Conservation (phyloP, 2,888 invertebrate genomes). For the Mythimna loreyi region DNA sequence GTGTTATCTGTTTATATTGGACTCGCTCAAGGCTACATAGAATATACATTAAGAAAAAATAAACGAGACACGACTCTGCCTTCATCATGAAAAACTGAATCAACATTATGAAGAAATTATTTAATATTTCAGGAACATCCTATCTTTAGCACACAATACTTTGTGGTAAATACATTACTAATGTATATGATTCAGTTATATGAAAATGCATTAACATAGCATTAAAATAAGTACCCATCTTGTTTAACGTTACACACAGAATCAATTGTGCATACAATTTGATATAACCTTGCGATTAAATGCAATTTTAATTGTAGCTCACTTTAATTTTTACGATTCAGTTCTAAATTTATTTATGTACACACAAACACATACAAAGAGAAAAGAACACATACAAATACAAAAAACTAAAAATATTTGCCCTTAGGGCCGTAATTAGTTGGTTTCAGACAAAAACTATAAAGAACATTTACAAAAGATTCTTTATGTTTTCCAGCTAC, state of each 20-base stretch:
- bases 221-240: not conserved
- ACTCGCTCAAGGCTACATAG: constrained; percentile 70
- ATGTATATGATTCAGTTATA: not conserved
- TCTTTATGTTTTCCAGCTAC: not conserved
- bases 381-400: too few relatives aligned
- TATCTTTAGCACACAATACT: not conserved
- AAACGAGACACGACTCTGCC: constrained; percentile 13
- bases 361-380: too few relatives aligned
- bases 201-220: not conserved
- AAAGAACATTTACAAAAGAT: too few relatives aligned
- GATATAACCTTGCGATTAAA: constrained; percentile 26
- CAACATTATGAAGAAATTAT: constrained; percentile 8
- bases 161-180: not conserved
- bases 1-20: constrained; percentile 71
- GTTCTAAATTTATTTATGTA: not conserved
- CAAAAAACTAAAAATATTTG: too few relatives aligned
- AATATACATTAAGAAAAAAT: constrained; percentile 48
- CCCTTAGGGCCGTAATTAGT: not conserved
- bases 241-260: constrained; percentile 5
- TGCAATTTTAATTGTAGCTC: constrained; percentile 18
- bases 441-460: not conserved
- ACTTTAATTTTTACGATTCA: not conserved
- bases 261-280: constrained; percentile 34
- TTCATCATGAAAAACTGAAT: constrained; percentile 17
- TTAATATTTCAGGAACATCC: not conserved